A percentile compares a stretch with the other conserved stretches of the same genome.
Conservation (phyloP, 2,888 invertebrate species). For the Plutella xylostella region DNA sequence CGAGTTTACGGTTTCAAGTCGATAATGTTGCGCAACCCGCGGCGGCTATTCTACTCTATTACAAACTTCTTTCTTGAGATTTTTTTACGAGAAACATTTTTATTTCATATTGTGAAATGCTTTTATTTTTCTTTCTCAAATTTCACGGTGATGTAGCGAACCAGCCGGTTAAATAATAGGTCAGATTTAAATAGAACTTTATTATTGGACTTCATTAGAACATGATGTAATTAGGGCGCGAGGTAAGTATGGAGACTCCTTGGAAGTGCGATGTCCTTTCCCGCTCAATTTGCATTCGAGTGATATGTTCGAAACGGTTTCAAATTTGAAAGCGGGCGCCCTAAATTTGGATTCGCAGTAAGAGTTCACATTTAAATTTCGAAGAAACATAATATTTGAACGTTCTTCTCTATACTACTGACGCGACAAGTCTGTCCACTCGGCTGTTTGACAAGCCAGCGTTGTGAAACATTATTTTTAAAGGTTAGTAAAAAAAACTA, state of each 20-base stretch:
- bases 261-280: constrained; percentile 7
- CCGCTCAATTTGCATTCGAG: background rate
- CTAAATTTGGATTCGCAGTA: constrained; percentile 1
- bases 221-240: constrained; percentile 31
- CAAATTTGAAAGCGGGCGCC: constrained; percentile 7
- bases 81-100: constrained; percentile 19
- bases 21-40: constrained; percentile 34
- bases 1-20: constrained; percentile 29
- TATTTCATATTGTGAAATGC: constrained; percentile 41
- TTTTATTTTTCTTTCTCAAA: constrained; percentile 43
- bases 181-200: constrained; percentile 49
- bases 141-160: constrained; percentile 30
- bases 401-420: constrained; percentile 32
- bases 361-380: constrained; percentile 26
- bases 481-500: constrained; percentile 40
- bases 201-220: constrained; percentile 52
- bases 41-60: too few relatives aligned
- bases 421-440: constrained; percentile 39
- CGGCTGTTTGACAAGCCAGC: constrained; percentile 43
- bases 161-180: constrained; percentile 46
- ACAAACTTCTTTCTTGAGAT: constrained; percentile 21
- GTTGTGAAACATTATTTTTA: constrained; percentile 55
- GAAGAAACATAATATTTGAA: constrained; percentile 39
- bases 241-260: constrained; percentile 27
- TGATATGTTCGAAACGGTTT: background rate